Evolutionary conservation across 2,113 vertebrate genomes (phyloP).

Genomic region (Ciconia maguari): DNA sequence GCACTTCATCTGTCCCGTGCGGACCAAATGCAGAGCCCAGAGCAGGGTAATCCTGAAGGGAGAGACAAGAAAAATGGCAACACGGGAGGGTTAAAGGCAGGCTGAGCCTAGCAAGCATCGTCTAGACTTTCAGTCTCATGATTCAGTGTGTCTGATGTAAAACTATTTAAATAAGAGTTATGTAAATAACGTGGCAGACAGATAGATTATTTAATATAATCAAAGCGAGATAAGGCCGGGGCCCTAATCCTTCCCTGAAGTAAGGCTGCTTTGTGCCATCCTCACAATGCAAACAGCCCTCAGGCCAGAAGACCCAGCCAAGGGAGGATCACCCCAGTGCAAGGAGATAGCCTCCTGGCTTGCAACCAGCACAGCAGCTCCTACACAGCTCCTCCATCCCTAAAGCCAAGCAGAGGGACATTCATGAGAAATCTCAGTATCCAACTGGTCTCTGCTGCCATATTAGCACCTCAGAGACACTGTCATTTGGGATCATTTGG

Average conservation of each 20-base stretch:
- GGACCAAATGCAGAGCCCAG: neutral
- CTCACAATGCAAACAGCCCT: neutral
- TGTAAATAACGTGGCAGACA: constrained; percentile 60
- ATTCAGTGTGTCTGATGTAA: constrained; percentile 61
- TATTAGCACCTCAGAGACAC: neutral
- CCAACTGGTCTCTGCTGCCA: neutral
- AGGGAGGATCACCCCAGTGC: constrained; percentile 19
- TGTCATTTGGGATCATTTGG: neutral
- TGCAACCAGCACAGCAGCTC: neutral
- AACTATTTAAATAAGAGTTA: constrained; percentile 65
- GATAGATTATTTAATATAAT: constrained; percentile 67
- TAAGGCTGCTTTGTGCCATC: constrained; percentile 57
- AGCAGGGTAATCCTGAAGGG: neutral
- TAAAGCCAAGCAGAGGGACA: neutral
- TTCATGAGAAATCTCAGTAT: neutral
- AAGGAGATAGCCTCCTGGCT: constrained; percentile 20
- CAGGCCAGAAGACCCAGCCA: constrained; percentile 32
- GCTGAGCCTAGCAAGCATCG: constrained; percentile 40
- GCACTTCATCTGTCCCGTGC: neutral
- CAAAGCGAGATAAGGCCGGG: constrained; percentile 34
- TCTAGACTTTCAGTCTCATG: constrained; percentile 68
- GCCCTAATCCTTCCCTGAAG: constrained; percentile 43
- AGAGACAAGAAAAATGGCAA: constrained; percentile 11
- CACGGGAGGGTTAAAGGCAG: constrained; percentile 25
- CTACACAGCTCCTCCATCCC: neutral